phyloP scores from a whole-genome alignment of 2,888 invertebrate species.

The Loripinus fragilis region DNA sequence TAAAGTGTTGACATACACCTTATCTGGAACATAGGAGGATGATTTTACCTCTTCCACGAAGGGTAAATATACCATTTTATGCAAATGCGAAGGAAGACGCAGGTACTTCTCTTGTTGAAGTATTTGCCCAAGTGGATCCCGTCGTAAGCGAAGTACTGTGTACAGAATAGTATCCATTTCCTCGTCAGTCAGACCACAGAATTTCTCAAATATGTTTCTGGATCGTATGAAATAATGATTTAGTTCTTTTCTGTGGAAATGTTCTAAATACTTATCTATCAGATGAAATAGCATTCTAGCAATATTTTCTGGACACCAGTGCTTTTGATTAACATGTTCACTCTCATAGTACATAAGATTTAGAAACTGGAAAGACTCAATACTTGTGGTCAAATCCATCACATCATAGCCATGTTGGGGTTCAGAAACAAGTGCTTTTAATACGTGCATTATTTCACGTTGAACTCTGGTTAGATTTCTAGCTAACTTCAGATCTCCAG shows the following conservation, averaged over 20 bases:
- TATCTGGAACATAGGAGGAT: background rate
- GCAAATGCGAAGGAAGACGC: conserved; percentile 14
- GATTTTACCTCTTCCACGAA: background rate
- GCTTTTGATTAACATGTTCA: conserved; percentile 6
- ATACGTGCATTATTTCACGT: conserved; percentile 35
- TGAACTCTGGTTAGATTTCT: conserved; percentile 31
- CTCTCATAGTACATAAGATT: conserved; percentile 30
- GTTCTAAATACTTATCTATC: conserved; percentile 29
- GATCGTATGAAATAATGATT: conserved; percentile 34
- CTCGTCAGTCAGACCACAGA: background rate
- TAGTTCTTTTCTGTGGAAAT: conserved; percentile 19
- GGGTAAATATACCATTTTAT: conserved; percentile 28
- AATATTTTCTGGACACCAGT: conserved; percentile 21
- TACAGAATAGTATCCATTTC: conserved; percentile 26
- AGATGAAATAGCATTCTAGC: conserved; percentile 23
- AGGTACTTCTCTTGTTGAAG: conserved; percentile 28
- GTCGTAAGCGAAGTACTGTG: conserved; percentile 25
- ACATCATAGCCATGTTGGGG: conserved; percentile 18
- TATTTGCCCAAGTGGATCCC: conserved; percentile 33
- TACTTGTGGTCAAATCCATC: conserved; percentile 16
- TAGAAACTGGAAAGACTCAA: conserved; percentile 36
- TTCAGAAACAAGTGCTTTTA: conserved; percentile 38
- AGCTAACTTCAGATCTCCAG: conserved; percentile 17
- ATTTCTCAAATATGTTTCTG: conserved; percentile 34
- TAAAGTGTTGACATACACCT: conserved; percentile 24